phyloP scores from a whole-genome alignment of 2,113 vertebrate genomes.

The Sigmodon hispidus region DNA sequence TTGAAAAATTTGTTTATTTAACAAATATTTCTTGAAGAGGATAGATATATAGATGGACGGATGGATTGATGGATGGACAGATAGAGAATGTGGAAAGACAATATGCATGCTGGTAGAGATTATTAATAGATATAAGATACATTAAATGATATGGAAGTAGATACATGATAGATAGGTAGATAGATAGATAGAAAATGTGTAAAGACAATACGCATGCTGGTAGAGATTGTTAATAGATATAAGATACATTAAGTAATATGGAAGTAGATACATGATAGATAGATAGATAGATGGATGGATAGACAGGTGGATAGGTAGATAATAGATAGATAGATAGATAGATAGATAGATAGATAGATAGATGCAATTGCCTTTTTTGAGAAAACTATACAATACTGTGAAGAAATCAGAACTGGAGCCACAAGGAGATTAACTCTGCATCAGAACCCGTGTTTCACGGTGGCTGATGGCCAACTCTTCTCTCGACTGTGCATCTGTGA shows the following conservation, averaged over 20 bases:
- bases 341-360: background rate
- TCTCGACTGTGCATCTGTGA: accelerated
- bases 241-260: background rate
- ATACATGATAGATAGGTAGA: background rate
- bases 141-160: background rate
- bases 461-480: background rate
- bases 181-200: background rate
- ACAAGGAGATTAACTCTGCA: background rate
- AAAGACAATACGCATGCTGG: background rate
- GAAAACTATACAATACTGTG: background rate
- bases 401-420: background rate
- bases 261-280: background rate
- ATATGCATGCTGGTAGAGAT: background rate
- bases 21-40: background rate
- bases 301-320: background rate
- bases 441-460: background rate
- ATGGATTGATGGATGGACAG: background rate
- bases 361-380: background rate
- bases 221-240: background rate
- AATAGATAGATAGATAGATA: background rate
- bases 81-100: background rate
- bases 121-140: too few relatives aligned
- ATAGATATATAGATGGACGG: background rate
- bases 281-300: background rate
- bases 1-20: background rate